Evolutionary conservation across 2,113 vertebrate species (phyloP).

Genomic region (Protobothrops flavoviridis): DNA sequence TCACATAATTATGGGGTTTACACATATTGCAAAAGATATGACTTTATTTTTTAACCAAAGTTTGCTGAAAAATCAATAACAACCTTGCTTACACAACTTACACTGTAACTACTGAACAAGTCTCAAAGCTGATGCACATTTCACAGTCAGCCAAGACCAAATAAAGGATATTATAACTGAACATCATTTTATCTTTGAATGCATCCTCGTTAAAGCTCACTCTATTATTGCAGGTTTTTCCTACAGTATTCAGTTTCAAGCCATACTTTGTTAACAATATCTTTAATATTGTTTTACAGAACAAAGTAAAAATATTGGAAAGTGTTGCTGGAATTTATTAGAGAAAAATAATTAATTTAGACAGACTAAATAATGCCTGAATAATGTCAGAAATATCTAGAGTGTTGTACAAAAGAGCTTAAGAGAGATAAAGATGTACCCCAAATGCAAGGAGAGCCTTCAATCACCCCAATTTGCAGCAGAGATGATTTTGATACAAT

Average conservation of each 20-base stretch:
- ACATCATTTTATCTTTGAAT: neutral
- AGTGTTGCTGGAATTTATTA: constrained; percentile 50
- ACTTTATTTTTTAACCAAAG: neutral
- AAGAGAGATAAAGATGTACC: neutral
- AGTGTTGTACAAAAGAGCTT: neutral
- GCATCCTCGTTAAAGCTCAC: constrained; percentile 2
- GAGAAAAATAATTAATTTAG: constrained; percentile 48
- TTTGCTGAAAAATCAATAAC: neutral
- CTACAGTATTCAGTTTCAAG: fast-evolving
- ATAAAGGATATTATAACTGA: neutral
- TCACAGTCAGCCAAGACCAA: neutral
- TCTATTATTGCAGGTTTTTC: neutral
- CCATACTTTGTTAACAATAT: neutral
- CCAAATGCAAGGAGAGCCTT: neutral
- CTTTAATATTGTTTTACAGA: constrained; percentile 48
- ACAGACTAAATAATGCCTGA: constrained; percentile 29
- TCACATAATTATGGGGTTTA: neutral
- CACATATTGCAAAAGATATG: neutral
- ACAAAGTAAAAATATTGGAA: constrained; percentile 49
- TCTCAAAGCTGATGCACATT: neutral
- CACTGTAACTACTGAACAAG: neutral
- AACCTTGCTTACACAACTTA: neutral
- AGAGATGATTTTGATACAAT: neutral
- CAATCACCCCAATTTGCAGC: neutral
- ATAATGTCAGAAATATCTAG: neutral